These are phyloP conservation scores for Saimiri boliviensis DNA, from an alignment of 2,113 vertebrate genomes.

Conservation along the genomic window DNA sequence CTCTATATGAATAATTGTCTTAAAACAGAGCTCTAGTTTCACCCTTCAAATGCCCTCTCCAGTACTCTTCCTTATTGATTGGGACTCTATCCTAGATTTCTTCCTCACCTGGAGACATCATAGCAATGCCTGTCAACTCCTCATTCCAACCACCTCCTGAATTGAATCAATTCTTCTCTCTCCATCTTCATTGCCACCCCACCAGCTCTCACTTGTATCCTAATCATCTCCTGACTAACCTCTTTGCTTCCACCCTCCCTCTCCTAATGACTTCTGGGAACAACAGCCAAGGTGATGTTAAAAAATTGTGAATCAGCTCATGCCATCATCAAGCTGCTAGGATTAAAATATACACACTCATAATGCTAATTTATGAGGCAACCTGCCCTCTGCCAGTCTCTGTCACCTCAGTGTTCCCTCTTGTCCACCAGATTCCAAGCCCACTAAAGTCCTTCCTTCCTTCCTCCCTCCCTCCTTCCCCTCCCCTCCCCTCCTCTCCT, in stretches of 20 bases:
- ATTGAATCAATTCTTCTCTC: neutral
- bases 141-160: neutral
- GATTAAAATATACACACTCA: neutral
- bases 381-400: accelerated
- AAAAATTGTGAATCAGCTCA: neutral
- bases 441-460: accelerated
- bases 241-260: neutral
- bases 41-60: neutral
- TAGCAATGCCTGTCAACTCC: neutral
- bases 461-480: too few relatives aligned
- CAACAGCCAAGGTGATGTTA: neutral
- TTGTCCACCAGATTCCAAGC: neutral
- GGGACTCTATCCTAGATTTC: neutral
- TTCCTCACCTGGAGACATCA: neutral
- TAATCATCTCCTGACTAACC: neutral
- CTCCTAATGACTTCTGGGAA: neutral
- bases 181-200: neutral
- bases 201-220: neutral
- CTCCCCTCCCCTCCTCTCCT: too few relatives aligned
- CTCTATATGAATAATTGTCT: neutral
- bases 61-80: neutral
- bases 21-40: neutral
- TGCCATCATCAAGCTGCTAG: neutral
- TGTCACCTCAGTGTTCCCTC: neutral
- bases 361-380: neutral